Conservation (phyloP, 1,140 invertebrate genomes). For the Lethocerus indicus region DNA sequence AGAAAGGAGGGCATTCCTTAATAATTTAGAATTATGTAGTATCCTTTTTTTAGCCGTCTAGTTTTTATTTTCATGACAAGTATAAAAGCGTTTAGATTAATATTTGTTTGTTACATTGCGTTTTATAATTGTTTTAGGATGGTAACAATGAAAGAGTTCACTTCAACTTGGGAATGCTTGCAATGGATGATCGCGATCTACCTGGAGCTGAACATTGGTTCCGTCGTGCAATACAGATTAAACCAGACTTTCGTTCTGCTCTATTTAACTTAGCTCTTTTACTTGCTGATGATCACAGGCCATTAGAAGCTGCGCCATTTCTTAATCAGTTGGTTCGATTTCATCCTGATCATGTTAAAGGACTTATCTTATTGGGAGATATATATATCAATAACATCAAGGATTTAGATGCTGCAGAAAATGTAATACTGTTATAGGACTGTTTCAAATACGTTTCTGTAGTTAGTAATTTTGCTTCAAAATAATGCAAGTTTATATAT, state of each 20-base stretch:
- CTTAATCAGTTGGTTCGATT: slow-evolving; percentile 79
- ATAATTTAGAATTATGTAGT: too few species aligned
- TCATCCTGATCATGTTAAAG: slow-evolving; percentile 89
- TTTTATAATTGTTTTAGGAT: slow-evolving; percentile 27
- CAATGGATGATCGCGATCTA: slow-evolving; percentile 84
- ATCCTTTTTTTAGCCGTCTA: too few species aligned
- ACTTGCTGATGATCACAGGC: slow-evolving; percentile 69
- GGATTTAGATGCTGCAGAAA: slow-evolving; percentile 81
- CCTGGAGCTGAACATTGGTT: slow-evolving; percentile 81
- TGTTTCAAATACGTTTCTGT: neutral
- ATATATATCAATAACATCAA: slow-evolving; percentile 94
- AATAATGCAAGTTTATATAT: neutral
- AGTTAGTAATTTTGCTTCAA: neutral
- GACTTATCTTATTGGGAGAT: slow-evolving; percentile 82
- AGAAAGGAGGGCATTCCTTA: too few species aligned
- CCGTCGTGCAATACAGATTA: slow-evolving; percentile 64
- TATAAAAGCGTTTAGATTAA: neutral
- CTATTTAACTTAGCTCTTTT: slow-evolving; percentile 88
- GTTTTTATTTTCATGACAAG: neutral
- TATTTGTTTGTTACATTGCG: neutral
- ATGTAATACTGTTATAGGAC: slow-evolving; percentile 30
- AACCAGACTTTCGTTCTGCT: slow-evolving; percentile 75
- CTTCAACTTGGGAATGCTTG: slow-evolving; percentile 91
- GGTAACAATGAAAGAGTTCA: slow-evolving; percentile 70
- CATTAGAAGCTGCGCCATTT: slow-evolving; percentile 82